Evolutionary conservation across 2,888 invertebrate genomes (phyloP), one percentile per base, ranked within the genome.

Genomic region (Limulus polyphemus): DNA sequence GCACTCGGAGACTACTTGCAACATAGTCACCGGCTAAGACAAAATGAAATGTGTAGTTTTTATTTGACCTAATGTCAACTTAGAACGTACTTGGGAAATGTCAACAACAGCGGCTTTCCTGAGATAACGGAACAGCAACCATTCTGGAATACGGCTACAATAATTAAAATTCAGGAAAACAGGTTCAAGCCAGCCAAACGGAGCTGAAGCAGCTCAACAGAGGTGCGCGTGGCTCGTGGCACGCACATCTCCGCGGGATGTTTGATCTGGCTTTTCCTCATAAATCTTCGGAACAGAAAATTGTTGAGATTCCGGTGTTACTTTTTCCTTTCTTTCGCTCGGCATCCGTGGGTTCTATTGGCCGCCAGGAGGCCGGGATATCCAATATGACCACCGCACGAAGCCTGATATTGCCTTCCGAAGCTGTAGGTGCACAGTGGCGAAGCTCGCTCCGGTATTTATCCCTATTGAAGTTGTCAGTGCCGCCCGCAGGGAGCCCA

Each of bases 381-480:
- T 65, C 65, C 65, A 65, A 65, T 65, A 65, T 63, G 63, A 32
- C 32, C 32, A 32, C 32, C 32, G 32, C 32, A 32, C 32, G 32
- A 32, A 32, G 60, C 63, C 60, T 61, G 57, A 57, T 63, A 63
- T 63, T 63, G 65, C 63, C 49, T 56, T 59, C 58, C 62, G 55
- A 57, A 58, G 63, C 60, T 57, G 32, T 32, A 32, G 5, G 32
- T 32, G 7, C 32, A 32, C 32, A 32, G 32, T 32, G 32, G 17
- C 58, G 58, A 62, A 61, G 59, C 65, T 63, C 32, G 32, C 32
- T 32, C 7, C 63, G 65, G 65, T 63, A 65, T 65, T 65, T 62
- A 63, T 65, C 65, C 65, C 65, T 60, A 65, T 65, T 65, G 59
- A 65, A 65, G 65, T 61, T 65, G 65, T 65, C 65, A 65, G 56